Evolutionary conservation across 2,888 invertebrate genomes (phyloP), one percentile per base, ranked within the genome.

Genomic region (Calliopum simillimum): DNA sequence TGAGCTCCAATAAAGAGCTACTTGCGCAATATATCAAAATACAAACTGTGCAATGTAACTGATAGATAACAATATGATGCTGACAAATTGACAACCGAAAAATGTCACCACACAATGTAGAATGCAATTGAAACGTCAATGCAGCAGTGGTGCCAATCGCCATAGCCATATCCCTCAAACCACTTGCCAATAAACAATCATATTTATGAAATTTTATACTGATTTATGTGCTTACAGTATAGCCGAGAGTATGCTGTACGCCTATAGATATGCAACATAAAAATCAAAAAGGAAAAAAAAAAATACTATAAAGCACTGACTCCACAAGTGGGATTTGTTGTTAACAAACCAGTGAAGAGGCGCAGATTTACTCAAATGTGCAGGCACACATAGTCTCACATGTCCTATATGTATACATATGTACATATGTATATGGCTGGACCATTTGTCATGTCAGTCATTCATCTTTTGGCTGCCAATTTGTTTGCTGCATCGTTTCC

Each of bases 391-490:
- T 14, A 43, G 44, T 16, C 23, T 16, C 21, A 13, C 8, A 11
- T 44, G 3, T 13, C 46, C 4, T 44, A 61, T 13, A 55, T 16
- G 41, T 43, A n/a, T n/a, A n/a, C n/a, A n/a, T n/a, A n/a, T n/a
- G n/a, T n/a, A n/a, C n/a, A n/a, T n/a, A n/a, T n/a, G n/a, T n/a
- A n/a, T 33, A 58, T 16, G 25, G 25, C 19, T 21, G 33, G 14
- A 41, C 55, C 55, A 67, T 67, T 67, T 59, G 47, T 67, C 67
- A 67, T 58, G 67, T 59, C 58, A 67, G 47, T 67, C 67, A 58
- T 59, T 59, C 59, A 67, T 67, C 67, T 67, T 56, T 59, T 67
- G 67, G 67, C 58, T 59, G 67, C 59, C 67, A 67, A 67, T 67
- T 67, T 58, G 67, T 67, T 58, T 67, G 58, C 61, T 13, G 44